phyloP scores from a whole-genome alignment of 2,797 vertebrate species.

The Liasis olivaceus region DNA sequence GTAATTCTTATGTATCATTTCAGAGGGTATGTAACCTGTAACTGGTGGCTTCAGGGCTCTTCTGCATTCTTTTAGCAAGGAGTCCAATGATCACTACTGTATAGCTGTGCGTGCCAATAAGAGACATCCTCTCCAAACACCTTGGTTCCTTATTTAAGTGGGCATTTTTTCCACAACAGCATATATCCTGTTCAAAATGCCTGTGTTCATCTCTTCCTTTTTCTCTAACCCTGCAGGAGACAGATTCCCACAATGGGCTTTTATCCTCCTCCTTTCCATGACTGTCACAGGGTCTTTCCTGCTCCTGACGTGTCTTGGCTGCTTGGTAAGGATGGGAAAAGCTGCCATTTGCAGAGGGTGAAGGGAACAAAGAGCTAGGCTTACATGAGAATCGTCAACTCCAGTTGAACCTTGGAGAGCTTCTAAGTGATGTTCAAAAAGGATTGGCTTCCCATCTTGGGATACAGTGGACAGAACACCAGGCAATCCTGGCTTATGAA shows the following conservation, averaged over 20 bases:
- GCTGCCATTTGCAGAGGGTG: not conserved
- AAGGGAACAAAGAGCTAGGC: too few relatives aligned
- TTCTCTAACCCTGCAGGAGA: not conserved
- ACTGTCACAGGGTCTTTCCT: not conserved
- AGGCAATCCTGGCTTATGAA: not conserved
- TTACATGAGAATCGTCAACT: not conserved
- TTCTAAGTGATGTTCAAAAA: not conserved
- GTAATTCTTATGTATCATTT: not conserved
- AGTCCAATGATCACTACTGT: not conserved
- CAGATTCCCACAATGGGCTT: not conserved
- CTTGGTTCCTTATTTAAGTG: not conserved
- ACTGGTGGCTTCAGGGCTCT: not conserved
- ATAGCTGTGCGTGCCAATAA: not conserved
- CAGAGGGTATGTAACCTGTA: not conserved
- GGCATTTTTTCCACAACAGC: not conserved
- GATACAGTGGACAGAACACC: not conserved
- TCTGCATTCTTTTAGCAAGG: not conserved
- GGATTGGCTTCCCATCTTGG: not conserved
- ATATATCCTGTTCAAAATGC: not conserved
- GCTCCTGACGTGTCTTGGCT: not conserved
- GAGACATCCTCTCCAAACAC: not conserved
- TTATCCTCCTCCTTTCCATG: not conserved
- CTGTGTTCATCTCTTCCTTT: not conserved
- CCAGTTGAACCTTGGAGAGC: not conserved
- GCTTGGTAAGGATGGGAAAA: constrained; percentile 9